Conservation (phyloP, 2,888 invertebrate species). For the Cosmopolites sordidus region DNA sequence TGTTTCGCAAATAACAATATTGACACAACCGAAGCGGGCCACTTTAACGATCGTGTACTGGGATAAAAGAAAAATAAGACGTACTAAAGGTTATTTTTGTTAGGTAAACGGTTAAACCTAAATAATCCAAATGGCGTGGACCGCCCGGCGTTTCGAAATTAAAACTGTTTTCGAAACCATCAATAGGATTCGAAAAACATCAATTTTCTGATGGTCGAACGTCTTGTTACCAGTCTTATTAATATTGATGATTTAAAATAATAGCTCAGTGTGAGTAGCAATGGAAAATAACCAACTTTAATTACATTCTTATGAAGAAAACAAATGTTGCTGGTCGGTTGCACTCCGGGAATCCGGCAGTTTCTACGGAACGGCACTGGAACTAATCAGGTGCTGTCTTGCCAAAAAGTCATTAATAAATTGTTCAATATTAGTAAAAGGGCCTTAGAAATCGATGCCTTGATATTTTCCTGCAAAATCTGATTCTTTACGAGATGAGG, state of each 20-base stretch:
- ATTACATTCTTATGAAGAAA: slow-evolving; percentile 29
- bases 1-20: no score
- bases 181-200: background rate
- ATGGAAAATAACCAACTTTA: slow-evolving; percentile 30
- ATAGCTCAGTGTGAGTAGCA: slow-evolving; percentile 42
- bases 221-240: slow-evolving; percentile 27
- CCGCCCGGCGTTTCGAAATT: background rate
- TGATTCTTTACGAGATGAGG: no score
- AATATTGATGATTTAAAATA: slow-evolving; percentile 40
- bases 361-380: background rate
- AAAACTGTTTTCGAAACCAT: background rate
- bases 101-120: background rate
- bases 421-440: background rate
- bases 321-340: slow-evolving; percentile 29
- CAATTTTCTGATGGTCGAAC: background rate
- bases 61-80: no score
- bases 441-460: no score
- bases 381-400: background rate
- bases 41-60: no score
- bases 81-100: no score
- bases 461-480: no score
- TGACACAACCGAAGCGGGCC: no score
- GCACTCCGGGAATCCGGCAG: background rate
- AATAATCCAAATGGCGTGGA: background rate
- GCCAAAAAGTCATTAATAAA: slow-evolving; percentile 1